Percentiles rank a stretch among this genome's conserved stretches.
Conservation (phyloP, 1,140 invertebrate genomes). For the Caenorhabditis elegans region WBcel235 BX284602.5:13131501-13132000, state of each 20-base stretch:
- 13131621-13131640: constrained; percentile 98
- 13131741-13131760: constrained; percentile 89
- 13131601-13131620: constrained; percentile 97
- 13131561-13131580: constrained; percentile 98
- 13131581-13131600: constrained; percentile 90
- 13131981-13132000: constrained; percentile 87
- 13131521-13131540: constrained; percentile 98
- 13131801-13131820: constrained; percentile 92
- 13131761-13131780: constrained; percentile 90
- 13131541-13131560: constrained; percentile 95
- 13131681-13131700: constrained; percentile 91
- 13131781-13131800: constrained; percentile 91
- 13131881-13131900: constrained; percentile 84
- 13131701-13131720: constrained; percentile 87
- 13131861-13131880: constrained; percentile 85
- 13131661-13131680: constrained; percentile 83
- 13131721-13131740: constrained; percentile 75
- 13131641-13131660: constrained; percentile 87
- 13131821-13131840: constrained; percentile 88
- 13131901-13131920: constrained; percentile 93
- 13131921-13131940: constrained; percentile 85
- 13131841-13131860: constrained; percentile 87
- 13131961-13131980: constrained; percentile 86
- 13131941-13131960: constrained; percentile 78
- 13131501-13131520: constrained; percentile 98